Conservation (phyloP, 2,113 vertebrate species). For the Pogonocichla stellata region DNA sequence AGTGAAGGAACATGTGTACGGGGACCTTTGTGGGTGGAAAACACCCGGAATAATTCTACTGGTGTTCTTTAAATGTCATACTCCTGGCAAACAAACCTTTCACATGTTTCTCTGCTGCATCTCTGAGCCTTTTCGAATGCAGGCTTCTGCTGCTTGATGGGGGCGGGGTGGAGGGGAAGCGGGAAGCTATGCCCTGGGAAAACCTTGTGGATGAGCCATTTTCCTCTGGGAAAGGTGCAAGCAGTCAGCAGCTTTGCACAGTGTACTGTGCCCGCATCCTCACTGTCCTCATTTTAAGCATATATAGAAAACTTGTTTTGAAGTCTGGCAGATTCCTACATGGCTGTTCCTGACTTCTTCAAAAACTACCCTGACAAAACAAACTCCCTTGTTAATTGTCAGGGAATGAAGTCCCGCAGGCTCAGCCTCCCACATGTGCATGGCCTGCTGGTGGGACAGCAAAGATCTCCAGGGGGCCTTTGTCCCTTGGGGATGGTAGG, state of each 20-base stretch:
- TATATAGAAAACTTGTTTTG: background rate
- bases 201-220: background rate
- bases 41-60: background rate
- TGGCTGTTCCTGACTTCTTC: background rate
- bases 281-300: background rate
- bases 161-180: too few relatives aligned
- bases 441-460: background rate
- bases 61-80: conserved; percentile 9
- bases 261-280: accelerated
- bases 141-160: background rate
- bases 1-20: background rate
- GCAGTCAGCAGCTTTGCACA: background rate
- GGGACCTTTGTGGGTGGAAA: background rate
- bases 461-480: background rate
- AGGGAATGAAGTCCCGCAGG: background rate
- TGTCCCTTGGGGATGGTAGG: background rate
- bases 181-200: background rate
- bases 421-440: background rate
- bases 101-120: background rate
- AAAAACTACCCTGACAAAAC: background rate
- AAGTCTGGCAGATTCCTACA: background rate
- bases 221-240: background rate
- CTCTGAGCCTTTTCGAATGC: background rate
- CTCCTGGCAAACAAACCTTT: conserved; percentile 20
- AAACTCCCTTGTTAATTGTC: background rate